Evolutionary conservation across 1,140 invertebrate genomes (phyloP).

Genomic region (Teleogryllus occipitalis): DNA sequence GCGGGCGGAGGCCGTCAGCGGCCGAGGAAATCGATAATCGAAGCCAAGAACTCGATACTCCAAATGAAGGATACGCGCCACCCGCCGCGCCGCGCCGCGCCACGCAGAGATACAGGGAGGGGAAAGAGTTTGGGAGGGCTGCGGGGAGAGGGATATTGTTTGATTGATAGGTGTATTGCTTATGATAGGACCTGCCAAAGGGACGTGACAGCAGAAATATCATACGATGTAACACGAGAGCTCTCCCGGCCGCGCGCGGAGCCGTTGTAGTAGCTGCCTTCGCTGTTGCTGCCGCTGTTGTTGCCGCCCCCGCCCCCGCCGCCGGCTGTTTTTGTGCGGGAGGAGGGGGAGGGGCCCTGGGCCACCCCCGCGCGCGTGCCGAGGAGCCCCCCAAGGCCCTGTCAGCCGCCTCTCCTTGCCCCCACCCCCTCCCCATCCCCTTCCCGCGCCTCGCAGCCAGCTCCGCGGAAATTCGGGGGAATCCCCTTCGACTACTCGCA

Average conservation of each 20-base stretch:
- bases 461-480: too few species aligned
- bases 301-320: not conserved
- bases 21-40: not conserved
- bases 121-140: not conserved
- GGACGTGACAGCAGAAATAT: slow-evolving; percentile 3
- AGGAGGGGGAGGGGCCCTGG: too few species aligned
- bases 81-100: too few species aligned
- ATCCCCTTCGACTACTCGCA: too few species aligned
- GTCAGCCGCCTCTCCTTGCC: too few species aligned
- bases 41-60: not conserved
- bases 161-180: slow-evolving; percentile 3
- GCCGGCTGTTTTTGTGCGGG: not conserved
- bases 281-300: not conserved
- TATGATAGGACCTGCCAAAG: slow-evolving; percentile 2
- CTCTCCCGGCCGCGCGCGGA: not conserved
- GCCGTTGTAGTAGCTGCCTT: too few species aligned
- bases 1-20: too few species aligned
- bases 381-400: too few species aligned
- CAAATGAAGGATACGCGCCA: not conserved
- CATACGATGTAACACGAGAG: not conserved
- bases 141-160: not conserved
- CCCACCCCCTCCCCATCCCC: too few species aligned
- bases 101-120: not conserved
- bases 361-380: too few species aligned
- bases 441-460: too few species aligned